Evolutionary conservation across 2,888 invertebrate genomes (phyloP).

Genomic region (Pharmacophagus antenor): DNA sequence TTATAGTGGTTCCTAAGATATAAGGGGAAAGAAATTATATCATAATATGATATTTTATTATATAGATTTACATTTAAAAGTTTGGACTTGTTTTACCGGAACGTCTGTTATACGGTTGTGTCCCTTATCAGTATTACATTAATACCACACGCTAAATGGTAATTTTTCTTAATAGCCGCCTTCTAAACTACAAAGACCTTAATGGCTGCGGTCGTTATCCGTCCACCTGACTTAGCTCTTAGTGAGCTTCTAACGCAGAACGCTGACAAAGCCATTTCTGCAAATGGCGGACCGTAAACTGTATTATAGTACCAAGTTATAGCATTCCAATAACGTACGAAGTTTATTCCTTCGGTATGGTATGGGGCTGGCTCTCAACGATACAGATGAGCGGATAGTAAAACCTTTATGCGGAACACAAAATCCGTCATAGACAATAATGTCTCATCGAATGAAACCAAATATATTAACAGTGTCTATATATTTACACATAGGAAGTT

Average conservation of each 20-base stretch:
- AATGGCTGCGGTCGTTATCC: constrained; percentile 30
- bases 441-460: constrained; percentile 10
- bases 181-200: constrained; percentile 26
- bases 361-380: constrained; percentile 4
- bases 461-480: neutral
- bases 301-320: constrained; percentile 23
- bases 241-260: constrained; percentile 25
- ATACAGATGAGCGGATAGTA: constrained; percentile 23
- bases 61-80: no score
- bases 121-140: neutral
- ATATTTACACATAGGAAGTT: neutral
- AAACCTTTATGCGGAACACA: constrained; percentile 21
- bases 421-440: constrained; percentile 26
- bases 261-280: constrained; percentile 29
- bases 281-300: constrained; percentile 30
- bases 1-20: no score
- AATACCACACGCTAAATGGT: constrained; percentile 14
- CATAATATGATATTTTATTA: no score
- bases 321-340: constrained; percentile 29
- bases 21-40: no score
- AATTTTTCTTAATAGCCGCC: constrained; percentile 18
- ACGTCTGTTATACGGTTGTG: neutral
- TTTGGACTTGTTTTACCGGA: neutral
- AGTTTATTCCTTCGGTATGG: constrained; percentile 28
- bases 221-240: constrained; percentile 30